Conservation (phyloP, 2,797 vertebrate genomes). For the Clarias platycephalus region DNA sequence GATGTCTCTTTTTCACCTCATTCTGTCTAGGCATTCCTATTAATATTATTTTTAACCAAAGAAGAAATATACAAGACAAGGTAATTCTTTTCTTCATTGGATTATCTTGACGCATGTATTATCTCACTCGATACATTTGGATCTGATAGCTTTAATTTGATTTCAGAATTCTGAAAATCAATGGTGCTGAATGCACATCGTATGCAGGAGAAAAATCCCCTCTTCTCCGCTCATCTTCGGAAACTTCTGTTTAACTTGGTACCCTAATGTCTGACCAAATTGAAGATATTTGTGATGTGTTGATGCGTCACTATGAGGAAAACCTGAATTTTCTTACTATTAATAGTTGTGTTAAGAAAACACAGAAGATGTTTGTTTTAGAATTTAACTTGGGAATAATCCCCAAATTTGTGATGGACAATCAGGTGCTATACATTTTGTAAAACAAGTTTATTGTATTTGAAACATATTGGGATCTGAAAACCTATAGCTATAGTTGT, state of each 20-base stretch:
- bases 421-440: conserved; percentile 8
- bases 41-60: conserved; percentile 59
- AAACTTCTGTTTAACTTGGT: conserved; percentile 19
- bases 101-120: not conserved
- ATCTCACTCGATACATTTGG: not conserved
- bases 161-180: conserved; percentile 41
- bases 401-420: not conserved
- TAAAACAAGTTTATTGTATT: conserved; percentile 16
- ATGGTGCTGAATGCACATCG: not conserved
- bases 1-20: not conserved
- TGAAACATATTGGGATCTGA: not conserved
- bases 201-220: conserved; percentile 47
- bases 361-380: not conserved
- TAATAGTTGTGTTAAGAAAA: not conserved
- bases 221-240: conserved; percentile 38
- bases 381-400: conserved; percentile 1
- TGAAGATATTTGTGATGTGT: not conserved
- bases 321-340: not conserved
- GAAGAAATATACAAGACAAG: conserved; percentile 54
- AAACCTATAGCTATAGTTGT: not conserved
- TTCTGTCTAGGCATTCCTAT: conserved; percentile 67
- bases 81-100: conserved; percentile 55
- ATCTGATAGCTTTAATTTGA: conserved; percentile 13
- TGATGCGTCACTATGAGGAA: not conserved
- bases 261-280: not conserved